Evolutionary conservation across 92 coral and sea anemone genomes (phyloP).

Genomic region (Actinostola sp.): DNA sequence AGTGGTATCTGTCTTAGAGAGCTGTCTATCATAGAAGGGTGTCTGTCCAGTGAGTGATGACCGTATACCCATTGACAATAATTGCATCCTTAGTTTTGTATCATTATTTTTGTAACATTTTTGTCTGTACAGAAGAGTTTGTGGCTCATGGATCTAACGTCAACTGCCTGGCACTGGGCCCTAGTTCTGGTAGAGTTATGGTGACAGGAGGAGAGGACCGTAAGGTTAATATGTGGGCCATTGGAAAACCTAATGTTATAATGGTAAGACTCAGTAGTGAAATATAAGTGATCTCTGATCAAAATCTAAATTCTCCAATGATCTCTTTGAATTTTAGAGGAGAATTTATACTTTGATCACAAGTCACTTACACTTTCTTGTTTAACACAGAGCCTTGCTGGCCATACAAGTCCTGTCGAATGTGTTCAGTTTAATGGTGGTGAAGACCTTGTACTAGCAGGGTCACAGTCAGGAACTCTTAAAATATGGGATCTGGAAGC

Average conservation of each 20-base stretch:
- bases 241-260: slow-evolving; percentile 98
- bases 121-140: slow-evolving; percentile 77
- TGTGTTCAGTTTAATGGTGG: slow-evolving; percentile 89
- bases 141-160: slow-evolving; percentile 99
- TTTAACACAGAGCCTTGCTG: slow-evolving; percentile 94
- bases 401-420: slow-evolving; percentile 99
- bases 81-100: background rate
- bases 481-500: slow-evolving; percentile 99
- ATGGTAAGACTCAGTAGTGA: no score
- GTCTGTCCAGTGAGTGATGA: no score
- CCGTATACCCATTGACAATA: background rate
- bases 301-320: no score
- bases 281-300: no score
- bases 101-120: background rate
- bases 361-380: no score
- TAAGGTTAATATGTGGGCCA: slow-evolving; percentile 98
- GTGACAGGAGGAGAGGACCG: slow-evolving; percentile 99
- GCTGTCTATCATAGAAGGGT: no score
- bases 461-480: slow-evolving; percentile 99
- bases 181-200: slow-evolving; percentile 93
- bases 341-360: no score
- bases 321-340: background rate
- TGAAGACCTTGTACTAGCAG: slow-evolving; percentile 96
- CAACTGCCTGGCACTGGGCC: slow-evolving; percentile 92
- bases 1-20: no score